These are phyloP conservation scores for Strongylocentrotus purpuratus DNA, from an alignment of 35 echinoderm and acorn worm genomes.

Conservation along the genomic window DNA sequence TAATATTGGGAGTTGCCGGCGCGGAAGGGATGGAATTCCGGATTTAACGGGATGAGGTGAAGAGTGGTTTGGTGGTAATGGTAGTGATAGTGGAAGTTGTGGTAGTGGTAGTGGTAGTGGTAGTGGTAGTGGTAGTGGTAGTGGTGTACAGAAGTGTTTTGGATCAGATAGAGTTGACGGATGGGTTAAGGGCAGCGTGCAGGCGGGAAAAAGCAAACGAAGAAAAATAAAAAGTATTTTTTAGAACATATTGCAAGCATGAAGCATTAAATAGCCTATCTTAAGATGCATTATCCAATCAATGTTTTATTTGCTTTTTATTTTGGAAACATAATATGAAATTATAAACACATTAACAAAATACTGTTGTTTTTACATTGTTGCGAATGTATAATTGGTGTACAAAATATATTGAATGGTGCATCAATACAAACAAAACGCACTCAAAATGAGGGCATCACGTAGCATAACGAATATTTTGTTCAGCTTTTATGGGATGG, in stretches of 20 bases:
- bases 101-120: neutral
- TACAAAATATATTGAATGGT: no score
- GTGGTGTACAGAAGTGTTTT: neutral
- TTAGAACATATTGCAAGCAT: constrained; percentile 7
- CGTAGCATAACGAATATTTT: no score
- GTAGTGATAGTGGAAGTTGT: neutral
- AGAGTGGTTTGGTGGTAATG: neutral
- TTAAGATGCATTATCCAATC: neutral
- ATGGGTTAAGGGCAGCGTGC: neutral
- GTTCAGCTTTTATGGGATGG: no score
- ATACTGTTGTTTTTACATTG: no score
- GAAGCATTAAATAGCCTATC: neutral
- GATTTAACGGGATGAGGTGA: neutral
- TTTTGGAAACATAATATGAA: neutral
- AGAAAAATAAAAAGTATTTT: neutral
- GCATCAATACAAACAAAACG: no score
- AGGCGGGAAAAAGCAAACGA: constrained; percentile 17
- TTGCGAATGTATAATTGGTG: no score
- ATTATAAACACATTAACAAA: no score
- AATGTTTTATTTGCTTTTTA: neutral
- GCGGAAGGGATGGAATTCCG: neutral
- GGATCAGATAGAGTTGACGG: neutral
- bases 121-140: neutral
- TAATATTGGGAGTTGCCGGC: neutral
- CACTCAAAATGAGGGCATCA: no score